Conservation (phyloP, 1,140 invertebrate species). For the Brevipalpus yothersi region DNA sequence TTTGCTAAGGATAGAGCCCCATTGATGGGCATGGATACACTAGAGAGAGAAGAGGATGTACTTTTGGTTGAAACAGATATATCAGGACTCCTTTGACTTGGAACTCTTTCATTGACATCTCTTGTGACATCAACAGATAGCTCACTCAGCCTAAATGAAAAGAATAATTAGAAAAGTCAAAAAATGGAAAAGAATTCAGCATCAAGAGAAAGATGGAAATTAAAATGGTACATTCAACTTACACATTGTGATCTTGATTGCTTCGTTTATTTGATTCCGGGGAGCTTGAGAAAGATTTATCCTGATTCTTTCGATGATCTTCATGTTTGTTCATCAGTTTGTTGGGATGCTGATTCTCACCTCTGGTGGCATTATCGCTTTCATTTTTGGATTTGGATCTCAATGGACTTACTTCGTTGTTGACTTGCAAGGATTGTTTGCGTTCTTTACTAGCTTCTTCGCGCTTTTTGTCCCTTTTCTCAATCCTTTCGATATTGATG, state of each 20-base stretch:
- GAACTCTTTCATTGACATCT: conserved; percentile 1
- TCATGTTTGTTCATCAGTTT: no score
- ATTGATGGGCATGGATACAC: background rate
- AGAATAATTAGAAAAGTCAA: background rate
- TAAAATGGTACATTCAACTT: background rate
- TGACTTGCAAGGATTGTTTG: background rate
- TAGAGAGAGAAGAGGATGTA: background rate
- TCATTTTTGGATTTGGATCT: no score
- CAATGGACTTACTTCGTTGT: no score
- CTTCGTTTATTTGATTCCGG: no score
- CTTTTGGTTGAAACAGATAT: background rate
- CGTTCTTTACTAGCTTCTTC: background rate
- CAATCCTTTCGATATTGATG: background rate
- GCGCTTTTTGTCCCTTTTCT: background rate
- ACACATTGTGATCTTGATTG: no score
- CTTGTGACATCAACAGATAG: background rate
- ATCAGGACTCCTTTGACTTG: conserved; percentile 12
- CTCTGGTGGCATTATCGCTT: no score
- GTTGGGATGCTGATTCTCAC: no score
- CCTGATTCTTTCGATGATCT: no score
- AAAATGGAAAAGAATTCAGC: background rate
- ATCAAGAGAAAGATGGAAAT: background rate
- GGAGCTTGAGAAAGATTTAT: no score
- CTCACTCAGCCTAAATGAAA: background rate
- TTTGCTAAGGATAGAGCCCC: background rate